Evolutionary conservation across 2,888 invertebrate genomes (phyloP), one percentile per base, ranked within the genome.

Genomic region (Eulithis prunata): DNA sequence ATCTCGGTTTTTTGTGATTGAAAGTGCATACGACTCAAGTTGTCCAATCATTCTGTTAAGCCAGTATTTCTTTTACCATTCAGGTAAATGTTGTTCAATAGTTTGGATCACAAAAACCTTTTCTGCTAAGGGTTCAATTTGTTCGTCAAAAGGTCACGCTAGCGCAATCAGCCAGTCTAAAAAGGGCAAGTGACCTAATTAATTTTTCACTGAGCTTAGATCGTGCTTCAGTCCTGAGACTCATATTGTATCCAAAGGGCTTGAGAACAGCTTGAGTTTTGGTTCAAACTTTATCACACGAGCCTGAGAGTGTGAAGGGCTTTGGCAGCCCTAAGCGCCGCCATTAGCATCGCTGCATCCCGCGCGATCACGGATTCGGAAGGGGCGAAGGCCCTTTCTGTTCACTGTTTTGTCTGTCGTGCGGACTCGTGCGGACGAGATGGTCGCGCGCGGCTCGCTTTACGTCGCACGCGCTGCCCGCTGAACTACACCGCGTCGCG

Each of bases 331-430:
- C 83, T 84, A 80, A 64, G 70, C 68, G 64, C 51, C 52, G 49
- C 83, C 86, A 86, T 90, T 88, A 88, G 84, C 86, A 88, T 88
- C 81, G 83, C 88, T 90, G 91, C 90, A 91, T 92, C 91, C 87
- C 88, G 83, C 84, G 85, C 88, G 90, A 87, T 88, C 90, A 90
- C 85, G 84, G 87, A 84, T 87, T 89, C 90, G 88, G 91, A 90
- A 91, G 90, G 91, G 92, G 88, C 88, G 86, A 87, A 87, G 88
- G 89, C 89, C 89, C 90, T 87, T 81, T 83, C 87, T 87, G 82
- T 83, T 82, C 77, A 76, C 78, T 78, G 83, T 83, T 83, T 83
- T 83, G 87, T 89, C 90, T 91, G 89, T 91, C 86, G 90, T 84
- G 84, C 75, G 82, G 84, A 83, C 84, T 91, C 86, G 90, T 83